These are phyloP conservation scores for Morelia viridis DNA, from an alignment of 2,797 vertebrate species.

Conservation along the genomic window DNA sequence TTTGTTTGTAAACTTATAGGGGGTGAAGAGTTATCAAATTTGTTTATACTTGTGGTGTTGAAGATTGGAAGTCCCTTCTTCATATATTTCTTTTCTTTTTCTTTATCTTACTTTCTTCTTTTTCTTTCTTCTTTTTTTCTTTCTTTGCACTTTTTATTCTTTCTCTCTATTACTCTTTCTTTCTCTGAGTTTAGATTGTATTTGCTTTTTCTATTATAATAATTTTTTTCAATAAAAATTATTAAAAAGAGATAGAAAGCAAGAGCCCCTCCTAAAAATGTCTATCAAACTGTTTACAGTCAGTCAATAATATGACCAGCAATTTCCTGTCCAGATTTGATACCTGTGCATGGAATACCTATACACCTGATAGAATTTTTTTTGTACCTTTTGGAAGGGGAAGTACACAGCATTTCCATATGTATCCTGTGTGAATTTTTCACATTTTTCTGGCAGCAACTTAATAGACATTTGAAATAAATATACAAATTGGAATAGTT, in stretches of 20 bases:
- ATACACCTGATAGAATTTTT: background rate
- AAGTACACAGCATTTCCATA: background rate
- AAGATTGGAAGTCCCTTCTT: too few species aligned
- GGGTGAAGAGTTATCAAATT: too few species aligned
- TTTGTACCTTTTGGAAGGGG: constrained; percentile 3
- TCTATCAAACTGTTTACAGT: background rate
- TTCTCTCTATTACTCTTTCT: too few species aligned
- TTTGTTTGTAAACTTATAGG: too few species aligned
- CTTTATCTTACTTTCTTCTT: too few species aligned
- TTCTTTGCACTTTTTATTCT: too few species aligned
- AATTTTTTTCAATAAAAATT: too few species aligned
- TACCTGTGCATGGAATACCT: background rate
- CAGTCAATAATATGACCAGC: background rate
- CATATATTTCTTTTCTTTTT: too few species aligned
- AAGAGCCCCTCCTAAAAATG: background rate
- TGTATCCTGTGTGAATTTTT: background rate
- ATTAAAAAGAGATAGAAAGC: background rate
- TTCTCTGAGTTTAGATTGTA: too few species aligned
- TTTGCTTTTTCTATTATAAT: too few species aligned
- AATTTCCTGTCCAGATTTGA: constrained; percentile 24
- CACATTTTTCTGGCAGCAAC: background rate
- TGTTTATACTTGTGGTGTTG: too few species aligned
- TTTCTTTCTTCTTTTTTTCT: too few species aligned
- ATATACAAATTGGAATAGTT: background rate
- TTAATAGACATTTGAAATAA: background rate